Conservation (phyloP, 1,140 invertebrate species). For the Vanessa tameamea region DNA sequence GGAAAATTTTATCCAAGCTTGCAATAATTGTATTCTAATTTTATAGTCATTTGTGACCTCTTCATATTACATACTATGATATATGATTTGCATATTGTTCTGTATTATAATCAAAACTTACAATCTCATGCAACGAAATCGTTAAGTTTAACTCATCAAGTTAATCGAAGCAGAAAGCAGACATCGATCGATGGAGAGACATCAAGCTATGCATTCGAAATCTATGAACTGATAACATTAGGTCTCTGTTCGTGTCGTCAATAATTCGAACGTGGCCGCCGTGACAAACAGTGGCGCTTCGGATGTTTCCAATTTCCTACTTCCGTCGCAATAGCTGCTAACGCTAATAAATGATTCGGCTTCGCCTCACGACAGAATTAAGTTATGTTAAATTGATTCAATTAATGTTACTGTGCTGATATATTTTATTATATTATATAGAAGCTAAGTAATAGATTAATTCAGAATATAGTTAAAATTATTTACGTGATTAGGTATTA, state of each 20-base stretch:
- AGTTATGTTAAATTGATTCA: background rate
- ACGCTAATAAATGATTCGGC: conserved; percentile 29
- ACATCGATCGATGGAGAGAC: background rate
- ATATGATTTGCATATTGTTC: too few species aligned
- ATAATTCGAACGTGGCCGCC: conserved; percentile 30
- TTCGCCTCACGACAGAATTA: background rate
- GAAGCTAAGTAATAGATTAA: too few species aligned
- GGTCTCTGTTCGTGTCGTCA: conserved; percentile 21
- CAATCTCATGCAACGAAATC: background rate
- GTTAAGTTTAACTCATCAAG: conserved; percentile 2
- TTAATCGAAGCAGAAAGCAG: conserved; percentile 8
- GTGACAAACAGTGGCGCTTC: conserved; percentile 51
- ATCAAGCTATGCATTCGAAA: conserved; percentile 25
- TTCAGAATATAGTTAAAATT: too few species aligned
- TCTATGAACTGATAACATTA: conserved; percentile 30
- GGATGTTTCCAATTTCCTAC: conserved; percentile 62
- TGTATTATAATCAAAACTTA: too few species aligned
- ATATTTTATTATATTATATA: too few species aligned
- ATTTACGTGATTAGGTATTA: too few species aligned
- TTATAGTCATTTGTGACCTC: too few species aligned
- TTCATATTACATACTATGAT: too few species aligned
- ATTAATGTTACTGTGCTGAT: background rate
- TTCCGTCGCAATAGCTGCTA: conserved; percentile 30
- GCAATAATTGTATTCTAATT: too few species aligned
- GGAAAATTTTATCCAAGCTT: too few species aligned